Evolutionary conservation across 2,888 invertebrate genomes (phyloP), one percentile per base, ranked within the genome.

Genomic region (Drepana falcataria): DNA sequence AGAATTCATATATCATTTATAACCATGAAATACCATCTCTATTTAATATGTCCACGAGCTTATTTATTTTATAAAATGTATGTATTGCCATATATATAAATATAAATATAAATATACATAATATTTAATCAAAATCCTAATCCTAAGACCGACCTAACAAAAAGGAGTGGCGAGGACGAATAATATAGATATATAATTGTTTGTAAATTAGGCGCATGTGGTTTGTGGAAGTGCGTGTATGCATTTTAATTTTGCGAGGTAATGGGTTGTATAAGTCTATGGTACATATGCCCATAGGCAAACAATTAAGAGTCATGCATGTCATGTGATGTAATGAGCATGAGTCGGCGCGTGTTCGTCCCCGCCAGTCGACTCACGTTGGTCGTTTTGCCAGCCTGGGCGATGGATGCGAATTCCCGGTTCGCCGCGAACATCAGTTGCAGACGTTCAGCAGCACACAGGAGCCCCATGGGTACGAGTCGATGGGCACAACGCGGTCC

Each of bases 401-500:
- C 89, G 96, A 97, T 92, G 97, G 97, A 91, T 94, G 96, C 89
- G 94, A 93, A 90, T 97, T 93, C 93, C 95, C 96, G 74, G 95
- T 96, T 84, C 94, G 95, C 76, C 93, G 94, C 75, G 95, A 95
- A 85, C 91, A 91, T 73, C 89, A 87, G 71, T 82, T 89, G 62
- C 87, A 87, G 82, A 84, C 89, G 60, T 90, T 89, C 83, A 81
- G 85, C 57, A 78, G 83, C 59, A 70, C 85, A 55, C 85, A 79
- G 71, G 88, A 88, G 61, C 66, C 81, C 59, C 93, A 92, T 81
- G 92, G 93, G 73, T 97, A 97, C 94, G 95, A 96, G 92, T 96
- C 97, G 73, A 97, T 97, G 96, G 96, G 96, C 91, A 95, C 93
- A 91, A 95, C 94, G 85, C 94, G 93, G 87, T 94, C 94, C 92